A percentile compares a stretch with the other conserved stretches of the same genome.
Evolutionary conservation across 2,888 invertebrate genomes (phyloP).

Genomic region (Hydriomena furcata): DNA sequence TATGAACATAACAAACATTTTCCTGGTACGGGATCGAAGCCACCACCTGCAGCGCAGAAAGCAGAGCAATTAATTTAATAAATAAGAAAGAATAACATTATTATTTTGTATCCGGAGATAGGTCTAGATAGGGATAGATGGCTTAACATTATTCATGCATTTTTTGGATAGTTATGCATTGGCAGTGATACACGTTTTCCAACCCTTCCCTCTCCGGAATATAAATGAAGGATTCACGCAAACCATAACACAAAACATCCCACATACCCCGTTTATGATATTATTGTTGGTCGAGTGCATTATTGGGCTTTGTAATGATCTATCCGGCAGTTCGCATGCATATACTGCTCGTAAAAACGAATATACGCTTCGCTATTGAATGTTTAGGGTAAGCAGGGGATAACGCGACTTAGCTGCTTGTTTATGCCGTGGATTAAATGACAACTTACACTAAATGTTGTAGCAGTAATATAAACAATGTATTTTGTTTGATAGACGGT

Average conservation of each 20-base stretch:
- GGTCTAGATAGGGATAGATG: too few species aligned
- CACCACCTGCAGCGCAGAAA: too few species aligned
- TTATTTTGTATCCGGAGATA: too few species aligned
- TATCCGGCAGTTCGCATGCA: conserved; percentile 43
- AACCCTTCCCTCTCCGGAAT: not conserved
- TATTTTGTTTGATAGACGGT: too few species aligned
- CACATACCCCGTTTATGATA: conserved; percentile 1
- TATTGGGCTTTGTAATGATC: conserved; percentile 15
- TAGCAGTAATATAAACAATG: too few species aligned
- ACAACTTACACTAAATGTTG: not conserved
- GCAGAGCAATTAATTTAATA: too few species aligned
- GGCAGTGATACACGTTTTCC: too few species aligned
- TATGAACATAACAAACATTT: too few species aligned
- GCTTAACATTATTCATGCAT: too few species aligned
- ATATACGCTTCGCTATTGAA: conserved; percentile 54
- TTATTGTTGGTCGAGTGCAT: conserved; percentile 12
- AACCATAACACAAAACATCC: not conserved
- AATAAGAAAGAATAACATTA: too few species aligned
- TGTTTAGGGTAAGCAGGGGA: conserved; percentile 48
- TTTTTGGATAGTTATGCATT: too few species aligned
- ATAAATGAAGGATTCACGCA: not conserved
- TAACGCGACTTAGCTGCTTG: conserved; percentile 7
- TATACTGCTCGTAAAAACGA: conserved; percentile 49
- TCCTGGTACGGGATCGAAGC: too few species aligned
- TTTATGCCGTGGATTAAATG: conserved; percentile 2